Conservation (phyloP, 1,140 invertebrate genomes). For the Drosophila takahashii region DNA sequence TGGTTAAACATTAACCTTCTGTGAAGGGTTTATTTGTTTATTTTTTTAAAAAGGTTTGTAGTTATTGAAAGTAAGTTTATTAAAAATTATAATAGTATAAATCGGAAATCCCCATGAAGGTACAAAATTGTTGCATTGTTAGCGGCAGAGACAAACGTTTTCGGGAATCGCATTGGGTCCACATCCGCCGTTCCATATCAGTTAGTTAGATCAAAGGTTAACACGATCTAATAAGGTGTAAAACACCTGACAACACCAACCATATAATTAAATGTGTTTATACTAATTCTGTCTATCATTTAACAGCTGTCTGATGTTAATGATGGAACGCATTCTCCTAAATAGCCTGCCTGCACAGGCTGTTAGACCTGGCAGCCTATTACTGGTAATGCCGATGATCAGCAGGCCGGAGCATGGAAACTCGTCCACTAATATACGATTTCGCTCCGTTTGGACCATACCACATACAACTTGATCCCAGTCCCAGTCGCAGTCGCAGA, state of each 20-base stretch:
- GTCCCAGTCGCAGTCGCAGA: neutral
- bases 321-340: conserved; percentile 58
- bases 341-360: conserved; percentile 48
- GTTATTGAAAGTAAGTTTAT: neutral
- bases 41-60: neutral
- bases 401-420: conserved; percentile 50
- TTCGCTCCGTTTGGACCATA: conserved; percentile 49
- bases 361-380: conserved; percentile 44
- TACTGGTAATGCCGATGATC: conserved; percentile 52
- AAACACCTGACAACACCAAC: conserved; percentile 58
- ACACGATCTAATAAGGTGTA: conserved; percentile 61
- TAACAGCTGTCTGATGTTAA: conserved; percentile 59
- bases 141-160: conserved; percentile 4
- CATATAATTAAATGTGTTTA: conserved; percentile 61
- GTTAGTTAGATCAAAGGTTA: conserved; percentile 52
- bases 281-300: conserved; percentile 60
- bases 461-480: conserved; percentile 50
- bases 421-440: conserved; percentile 39
- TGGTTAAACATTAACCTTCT: no score
- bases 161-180: conserved; percentile 24
- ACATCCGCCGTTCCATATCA: conserved; percentile 42
- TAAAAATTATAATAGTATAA: neutral
- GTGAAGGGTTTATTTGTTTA: no score
- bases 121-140: neutral
- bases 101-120: neutral